Percentiles rank a stretch among this genome's conserved stretches.
These are phyloP conservation scores for Leptinotarsa tumamoca DNA, from an alignment of 2,888 invertebrate species.

Conservation along the genomic window DNA sequence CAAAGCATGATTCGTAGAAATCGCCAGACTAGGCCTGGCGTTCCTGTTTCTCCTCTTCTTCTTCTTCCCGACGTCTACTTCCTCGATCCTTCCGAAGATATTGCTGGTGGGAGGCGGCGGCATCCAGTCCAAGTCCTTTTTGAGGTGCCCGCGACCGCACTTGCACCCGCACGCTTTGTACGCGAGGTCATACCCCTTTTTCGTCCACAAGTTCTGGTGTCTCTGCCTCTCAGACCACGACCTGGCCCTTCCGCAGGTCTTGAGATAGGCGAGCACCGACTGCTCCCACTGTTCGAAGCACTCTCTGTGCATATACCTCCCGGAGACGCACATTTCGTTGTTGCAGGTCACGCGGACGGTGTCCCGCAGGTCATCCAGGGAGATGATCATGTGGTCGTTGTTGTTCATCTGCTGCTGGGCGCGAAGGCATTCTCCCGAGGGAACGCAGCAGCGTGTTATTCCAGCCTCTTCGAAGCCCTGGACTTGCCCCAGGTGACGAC, in stretches of 20 bases:
- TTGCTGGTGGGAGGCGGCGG: conserved; percentile 74
- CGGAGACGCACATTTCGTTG: conserved; percentile 90
- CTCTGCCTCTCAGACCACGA: conserved; percentile 96
- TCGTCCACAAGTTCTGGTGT: conserved; percentile 96
- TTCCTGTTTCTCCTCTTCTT: conserved; percentile 76
- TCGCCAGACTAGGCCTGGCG: conserved; percentile 69
- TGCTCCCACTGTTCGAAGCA: conserved; percentile 97
- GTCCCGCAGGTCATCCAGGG: conserved; percentile 79
- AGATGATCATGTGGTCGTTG: conserved; percentile 70
- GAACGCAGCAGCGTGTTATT: conserved; percentile 82
- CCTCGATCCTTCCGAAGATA: conserved; percentile 68
- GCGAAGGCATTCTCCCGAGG: conserved; percentile 83
- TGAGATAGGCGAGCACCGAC: conserved; percentile 87
- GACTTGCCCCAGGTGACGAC: conserved; percentile 68
- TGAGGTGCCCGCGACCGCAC: conserved; percentile 91
- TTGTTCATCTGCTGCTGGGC: conserved; percentile 66
- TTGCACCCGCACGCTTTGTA: conserved; percentile 95
- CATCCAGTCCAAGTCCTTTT: conserved; percentile 94
- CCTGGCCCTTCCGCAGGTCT: conserved; percentile 90
- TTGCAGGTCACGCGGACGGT: conserved; percentile 93
- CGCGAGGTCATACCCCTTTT: conserved; percentile 96
- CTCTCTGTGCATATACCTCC: conserved; percentile 94
- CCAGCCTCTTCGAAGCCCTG: conserved; percentile 61
- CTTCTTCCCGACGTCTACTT: conserved; percentile 69
- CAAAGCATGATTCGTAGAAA: conserved; percentile 68